Evolutionary conservation across 2,888 invertebrate species (phyloP).

Genomic region (Ypsolopha scabrella): DNA sequence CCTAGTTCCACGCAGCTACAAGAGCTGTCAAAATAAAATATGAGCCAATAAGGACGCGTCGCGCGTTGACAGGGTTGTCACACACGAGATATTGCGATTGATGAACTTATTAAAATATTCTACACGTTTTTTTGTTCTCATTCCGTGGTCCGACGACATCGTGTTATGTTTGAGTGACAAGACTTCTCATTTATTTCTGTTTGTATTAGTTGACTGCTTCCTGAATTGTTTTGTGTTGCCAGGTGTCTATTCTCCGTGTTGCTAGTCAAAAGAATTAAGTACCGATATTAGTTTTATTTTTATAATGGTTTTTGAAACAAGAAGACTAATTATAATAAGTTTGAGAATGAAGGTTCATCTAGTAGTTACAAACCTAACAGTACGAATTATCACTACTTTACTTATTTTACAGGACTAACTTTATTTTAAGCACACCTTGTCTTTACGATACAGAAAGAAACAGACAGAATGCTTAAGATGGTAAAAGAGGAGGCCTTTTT

Average conservation of each 20-base stretch:
- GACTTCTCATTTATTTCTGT: neutral
- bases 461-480: no score
- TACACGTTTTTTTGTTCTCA: constrained; percentile 30
- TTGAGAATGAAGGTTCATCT: no score
- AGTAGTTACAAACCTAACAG: no score
- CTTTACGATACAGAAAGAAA: no score
- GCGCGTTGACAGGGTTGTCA: constrained; percentile 58
- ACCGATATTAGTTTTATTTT: no score
- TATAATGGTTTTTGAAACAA: no score
- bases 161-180: constrained; percentile 11
- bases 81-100: constrained; percentile 45
- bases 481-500: no score
- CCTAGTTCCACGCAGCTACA: constrained; percentile 34
- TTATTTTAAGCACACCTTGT: no score
- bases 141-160: constrained; percentile 52
- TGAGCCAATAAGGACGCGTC: constrained; percentile 57
- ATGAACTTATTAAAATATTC: constrained; percentile 54
- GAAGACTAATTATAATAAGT: no score
- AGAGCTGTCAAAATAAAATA: constrained; percentile 63
- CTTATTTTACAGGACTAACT: no score
- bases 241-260: neutral
- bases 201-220: constrained; percentile 1
- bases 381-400: no score
- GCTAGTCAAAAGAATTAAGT: neutral
- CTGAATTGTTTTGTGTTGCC: neutral